Conservation (phyloP, 2,888 invertebrate species). For the Griposia aprilina region DNA sequence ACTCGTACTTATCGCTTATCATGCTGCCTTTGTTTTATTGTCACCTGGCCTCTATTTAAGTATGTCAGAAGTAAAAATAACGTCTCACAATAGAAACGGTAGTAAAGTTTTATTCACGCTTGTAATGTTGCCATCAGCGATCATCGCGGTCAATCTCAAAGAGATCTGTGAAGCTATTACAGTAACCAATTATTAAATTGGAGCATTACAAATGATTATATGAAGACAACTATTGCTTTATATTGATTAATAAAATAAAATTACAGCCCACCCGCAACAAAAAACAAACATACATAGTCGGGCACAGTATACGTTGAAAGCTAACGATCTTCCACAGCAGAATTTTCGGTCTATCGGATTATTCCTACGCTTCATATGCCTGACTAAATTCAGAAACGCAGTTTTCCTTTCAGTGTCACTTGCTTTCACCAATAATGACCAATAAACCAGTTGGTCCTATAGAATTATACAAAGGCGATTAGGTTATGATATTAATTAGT, state of each 20-base stretch:
- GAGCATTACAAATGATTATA: neutral
- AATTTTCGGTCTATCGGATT: neutral
- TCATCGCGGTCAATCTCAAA: slow-evolving; percentile 28
- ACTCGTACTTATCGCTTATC: slow-evolving; percentile 13
- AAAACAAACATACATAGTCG: neutral
- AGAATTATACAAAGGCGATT: neutral
- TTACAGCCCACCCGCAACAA: neutral
- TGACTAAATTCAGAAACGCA: neutral
- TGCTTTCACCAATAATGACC: neutral
- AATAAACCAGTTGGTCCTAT: neutral
- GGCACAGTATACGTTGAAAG: neutral
- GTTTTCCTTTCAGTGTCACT: neutral
- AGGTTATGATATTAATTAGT: neutral
- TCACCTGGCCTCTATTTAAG: slow-evolving; percentile 30
- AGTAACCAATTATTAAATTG: neutral
- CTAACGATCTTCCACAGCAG: neutral
- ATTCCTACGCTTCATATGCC: neutral
- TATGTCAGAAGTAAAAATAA: slow-evolving; percentile 45
- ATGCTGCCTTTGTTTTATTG: slow-evolving; percentile 18
- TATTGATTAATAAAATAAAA: neutral
- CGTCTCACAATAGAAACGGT: slow-evolving; percentile 37
- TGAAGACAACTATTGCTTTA: neutral
- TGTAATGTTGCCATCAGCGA: slow-evolving; percentile 28
- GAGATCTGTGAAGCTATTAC: slow-evolving; percentile 29
- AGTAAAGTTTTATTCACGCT: slow-evolving; percentile 39